phyloP scores from a whole-genome alignment of 35 echinoderm and acorn worm species.

The Amphiura filiformis region DNA sequence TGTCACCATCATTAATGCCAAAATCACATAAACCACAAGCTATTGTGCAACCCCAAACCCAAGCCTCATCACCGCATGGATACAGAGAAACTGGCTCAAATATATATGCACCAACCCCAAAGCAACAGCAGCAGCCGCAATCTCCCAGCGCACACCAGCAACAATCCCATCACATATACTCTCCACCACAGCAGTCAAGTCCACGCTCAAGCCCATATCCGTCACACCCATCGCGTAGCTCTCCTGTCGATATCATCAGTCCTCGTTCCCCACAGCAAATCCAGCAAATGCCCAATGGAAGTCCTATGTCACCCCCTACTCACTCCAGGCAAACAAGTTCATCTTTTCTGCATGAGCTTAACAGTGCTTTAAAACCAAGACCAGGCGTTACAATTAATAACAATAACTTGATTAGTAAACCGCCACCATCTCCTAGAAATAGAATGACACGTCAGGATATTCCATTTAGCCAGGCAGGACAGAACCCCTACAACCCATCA shows the following conservation, averaged over 20 bases:
- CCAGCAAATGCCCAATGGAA: neutral
- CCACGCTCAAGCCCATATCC: neutral
- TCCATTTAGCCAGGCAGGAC: neutral
- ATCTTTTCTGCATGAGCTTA: constrained; percentile 19
- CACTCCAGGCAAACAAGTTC: constrained; percentile 22
- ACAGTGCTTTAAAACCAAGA: constrained; percentile 18
- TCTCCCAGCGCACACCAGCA: neutral
- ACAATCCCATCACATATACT: constrained; percentile 18
- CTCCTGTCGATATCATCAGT: neutral
- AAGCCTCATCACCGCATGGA: neutral
- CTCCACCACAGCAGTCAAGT: constrained; percentile 2
- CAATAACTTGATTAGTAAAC: neutral
- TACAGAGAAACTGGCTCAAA: neutral
- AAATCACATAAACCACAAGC: neutral
- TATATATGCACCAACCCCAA: neutral
- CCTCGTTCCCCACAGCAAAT: constrained; percentile 6
- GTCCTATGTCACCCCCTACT: neutral
- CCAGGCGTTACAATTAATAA: neutral
- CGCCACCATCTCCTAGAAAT: constrained; percentile 7
- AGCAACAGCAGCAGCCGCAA: neutral
- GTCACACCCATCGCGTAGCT: neutral
- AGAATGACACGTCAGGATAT: neutral
- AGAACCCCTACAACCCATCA: neutral
- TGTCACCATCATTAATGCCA: neutral
- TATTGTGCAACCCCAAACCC: neutral